Conservation (phyloP, 1,140 invertebrate genomes). For the Planococcus citri region DNA sequence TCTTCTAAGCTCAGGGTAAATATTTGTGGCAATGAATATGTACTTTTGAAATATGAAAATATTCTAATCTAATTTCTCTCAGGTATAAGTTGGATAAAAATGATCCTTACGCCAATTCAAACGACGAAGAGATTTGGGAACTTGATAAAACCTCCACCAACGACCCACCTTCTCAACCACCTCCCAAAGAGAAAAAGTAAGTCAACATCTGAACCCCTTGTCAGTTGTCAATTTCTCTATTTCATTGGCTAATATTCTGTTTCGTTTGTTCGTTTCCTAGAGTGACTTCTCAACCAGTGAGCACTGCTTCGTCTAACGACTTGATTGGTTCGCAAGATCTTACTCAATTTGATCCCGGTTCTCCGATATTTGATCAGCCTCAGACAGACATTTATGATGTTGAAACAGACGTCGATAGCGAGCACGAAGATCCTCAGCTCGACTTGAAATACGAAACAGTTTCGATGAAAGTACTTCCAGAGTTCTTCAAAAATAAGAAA, state of each 20-base stretch:
- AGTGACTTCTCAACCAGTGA: background rate
- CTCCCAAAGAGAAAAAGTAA: background rate
- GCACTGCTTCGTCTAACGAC: background rate
- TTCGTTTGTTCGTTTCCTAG: background rate
- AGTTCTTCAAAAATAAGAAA: background rate
- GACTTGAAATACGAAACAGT: background rate
- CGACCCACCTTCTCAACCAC: background rate
- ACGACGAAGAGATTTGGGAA: conserved; percentile 15
- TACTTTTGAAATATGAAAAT: too few species aligned
- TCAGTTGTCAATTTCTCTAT: too few species aligned
- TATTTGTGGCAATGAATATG: too few species aligned
- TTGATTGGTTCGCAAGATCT: too few species aligned
- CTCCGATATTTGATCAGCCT: background rate
- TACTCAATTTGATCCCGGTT: background rate
- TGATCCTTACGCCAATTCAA: background rate
- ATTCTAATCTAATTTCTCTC: background rate
- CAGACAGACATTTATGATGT: background rate
- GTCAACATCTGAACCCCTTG: too few species aligned
- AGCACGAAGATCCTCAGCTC: background rate
- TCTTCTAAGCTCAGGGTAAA: conserved; percentile 42
- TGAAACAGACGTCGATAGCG: conserved; percentile 11
- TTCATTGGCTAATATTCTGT: too few species aligned
- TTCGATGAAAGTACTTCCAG: background rate
- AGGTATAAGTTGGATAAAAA: conserved; percentile 8
- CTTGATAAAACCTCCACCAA: background rate